Percentiles rank a stretch among this genome's conserved stretches.
These are phyloP conservation scores for Clarias macrocephalus DNA, from an alignment of 2,113 vertebrate genomes.

Conservation along the genomic window DNA sequence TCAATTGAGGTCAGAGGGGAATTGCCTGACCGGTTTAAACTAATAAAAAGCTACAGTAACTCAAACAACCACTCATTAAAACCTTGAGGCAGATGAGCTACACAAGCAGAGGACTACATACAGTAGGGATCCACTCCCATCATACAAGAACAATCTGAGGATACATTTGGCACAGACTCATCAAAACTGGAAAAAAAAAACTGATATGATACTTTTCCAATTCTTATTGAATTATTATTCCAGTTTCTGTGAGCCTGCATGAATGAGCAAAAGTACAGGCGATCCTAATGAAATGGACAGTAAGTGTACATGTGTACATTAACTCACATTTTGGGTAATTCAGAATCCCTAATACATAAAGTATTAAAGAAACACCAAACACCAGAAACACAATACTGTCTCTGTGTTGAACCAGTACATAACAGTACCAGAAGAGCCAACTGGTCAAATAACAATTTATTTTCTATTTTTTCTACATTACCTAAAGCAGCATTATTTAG, in stretches of 20 bases:
- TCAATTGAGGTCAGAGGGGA: background rate
- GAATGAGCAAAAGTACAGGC: background rate
- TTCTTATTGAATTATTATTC: background rate
- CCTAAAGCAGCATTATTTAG: background rate
- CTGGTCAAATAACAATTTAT: background rate
- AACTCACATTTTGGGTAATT: background rate
- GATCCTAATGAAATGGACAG: background rate
- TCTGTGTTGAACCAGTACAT: background rate
- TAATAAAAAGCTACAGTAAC: background rate
- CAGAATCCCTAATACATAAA: background rate
- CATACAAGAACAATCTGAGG: background rate
- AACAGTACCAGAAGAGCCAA: no score
- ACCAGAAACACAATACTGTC: background rate
- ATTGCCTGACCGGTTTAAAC: background rate
- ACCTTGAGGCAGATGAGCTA: background rate
- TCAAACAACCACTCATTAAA: background rate
- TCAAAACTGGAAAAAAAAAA: background rate
- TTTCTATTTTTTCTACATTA: background rate
- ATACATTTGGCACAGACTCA: background rate
- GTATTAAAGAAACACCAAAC: background rate
- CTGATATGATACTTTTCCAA: background rate
- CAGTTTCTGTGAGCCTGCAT: background rate
- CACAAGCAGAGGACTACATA: no score
- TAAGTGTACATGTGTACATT: background rate
- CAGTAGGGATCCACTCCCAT: background rate